Evolutionary conservation across 2,888 invertebrate species (phyloP).

Genomic region (Ormyrus nitidulus): DNA sequence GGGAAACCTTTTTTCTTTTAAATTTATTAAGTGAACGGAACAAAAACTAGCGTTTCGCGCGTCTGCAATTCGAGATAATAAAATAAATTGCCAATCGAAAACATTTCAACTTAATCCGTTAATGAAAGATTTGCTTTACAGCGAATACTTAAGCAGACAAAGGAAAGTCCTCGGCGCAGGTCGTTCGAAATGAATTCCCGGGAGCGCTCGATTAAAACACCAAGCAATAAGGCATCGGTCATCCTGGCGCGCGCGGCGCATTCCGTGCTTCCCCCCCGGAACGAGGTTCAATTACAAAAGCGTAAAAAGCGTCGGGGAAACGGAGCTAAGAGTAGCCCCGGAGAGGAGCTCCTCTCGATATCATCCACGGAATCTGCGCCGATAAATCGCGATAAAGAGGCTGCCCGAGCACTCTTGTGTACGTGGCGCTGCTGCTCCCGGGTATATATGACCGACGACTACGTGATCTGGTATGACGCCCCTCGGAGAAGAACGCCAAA

Average conservation of each 20-base stretch:
- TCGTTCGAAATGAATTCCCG: too few species aligned
- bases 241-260: not conserved
- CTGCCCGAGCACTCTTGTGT: not conserved
- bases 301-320: not conserved
- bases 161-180: too few species aligned
- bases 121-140: too few species aligned
- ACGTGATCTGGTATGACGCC: not conserved
- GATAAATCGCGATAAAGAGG: slow-evolving; percentile 51
- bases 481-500: too few species aligned
- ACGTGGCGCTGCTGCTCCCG: not conserved
- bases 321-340: not conserved
- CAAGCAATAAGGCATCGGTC: too few species aligned
- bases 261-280: not conserved
- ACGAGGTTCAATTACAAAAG: slow-evolving; percentile 12
- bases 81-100: too few species aligned
- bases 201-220: too few species aligned
- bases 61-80: too few species aligned
- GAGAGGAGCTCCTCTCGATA: not conserved
- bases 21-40: not conserved
- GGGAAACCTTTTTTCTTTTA: not conserved
- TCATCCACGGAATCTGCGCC: slow-evolving; percentile 33
- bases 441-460: not conserved
- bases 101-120: too few species aligned
- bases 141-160: too few species aligned
- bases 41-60: too few species aligned